phyloP scores from a whole-genome alignment of 1,140 invertebrate species.

The Panonychus citri region DNA sequence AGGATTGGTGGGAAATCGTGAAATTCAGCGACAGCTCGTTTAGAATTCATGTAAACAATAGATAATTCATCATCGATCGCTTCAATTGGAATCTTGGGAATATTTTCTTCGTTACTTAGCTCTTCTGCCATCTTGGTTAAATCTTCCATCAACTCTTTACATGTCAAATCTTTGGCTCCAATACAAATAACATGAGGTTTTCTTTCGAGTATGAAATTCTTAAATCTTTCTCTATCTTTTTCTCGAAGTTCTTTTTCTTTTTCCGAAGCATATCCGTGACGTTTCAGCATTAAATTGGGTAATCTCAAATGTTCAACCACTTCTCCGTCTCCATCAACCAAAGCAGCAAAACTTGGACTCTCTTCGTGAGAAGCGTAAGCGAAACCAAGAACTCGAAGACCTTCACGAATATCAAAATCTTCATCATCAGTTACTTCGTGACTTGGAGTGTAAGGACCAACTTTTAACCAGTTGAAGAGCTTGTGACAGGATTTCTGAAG shows the following conservation, averaged over 20 bases:
- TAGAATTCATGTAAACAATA: conserved; percentile 69
- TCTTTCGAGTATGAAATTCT: conserved; percentile 63
- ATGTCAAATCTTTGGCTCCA: conserved; percentile 63
- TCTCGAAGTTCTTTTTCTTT: conserved; percentile 28
- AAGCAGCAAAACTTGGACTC: conserved; percentile 64
- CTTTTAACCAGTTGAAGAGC: conserved; percentile 72
- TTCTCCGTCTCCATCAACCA: conserved; percentile 67
- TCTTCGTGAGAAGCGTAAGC: conserved; percentile 60
- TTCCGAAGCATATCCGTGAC: conserved; percentile 18
- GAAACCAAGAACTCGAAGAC: conserved; percentile 61
- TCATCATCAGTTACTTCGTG: conserved; percentile 58
- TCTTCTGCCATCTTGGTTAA: conserved; percentile 44
- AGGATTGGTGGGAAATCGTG: conserved; percentile 67
- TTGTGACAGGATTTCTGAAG: conserved; percentile 48
- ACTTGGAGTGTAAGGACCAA: conserved; percentile 56
- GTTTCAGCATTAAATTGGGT: conserved; percentile 48
- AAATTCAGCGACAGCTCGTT: conserved; percentile 64
- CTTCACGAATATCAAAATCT: conserved; percentile 63
- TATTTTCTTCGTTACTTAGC: conserved; percentile 59
- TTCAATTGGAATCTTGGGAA: conserved; percentile 63
- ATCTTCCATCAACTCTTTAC: conserved; percentile 60
- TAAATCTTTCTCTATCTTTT: conserved; percentile 51
- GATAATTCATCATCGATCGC: conserved; percentile 78
- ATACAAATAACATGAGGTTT: conserved; percentile 82
- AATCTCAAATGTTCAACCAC: conserved; percentile 70